Base-by-base conservation (phyloP, 2,113 vertebrate genomes). In the Mola mola region DNA sequence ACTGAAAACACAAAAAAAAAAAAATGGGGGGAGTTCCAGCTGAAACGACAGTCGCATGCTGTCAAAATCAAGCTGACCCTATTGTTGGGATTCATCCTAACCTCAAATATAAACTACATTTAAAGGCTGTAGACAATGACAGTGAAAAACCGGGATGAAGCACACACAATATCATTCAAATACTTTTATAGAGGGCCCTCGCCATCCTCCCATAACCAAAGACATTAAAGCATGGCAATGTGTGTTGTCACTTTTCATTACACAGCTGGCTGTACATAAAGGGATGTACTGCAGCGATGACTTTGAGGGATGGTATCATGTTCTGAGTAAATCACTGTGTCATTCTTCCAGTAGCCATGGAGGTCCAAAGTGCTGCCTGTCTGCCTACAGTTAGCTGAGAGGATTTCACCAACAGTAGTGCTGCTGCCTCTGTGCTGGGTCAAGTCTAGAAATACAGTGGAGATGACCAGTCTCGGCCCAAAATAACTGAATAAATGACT, bases 231-330 rank as follows among this genome's bases (percentile, higher is more conserved):
- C 74, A 57, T 72, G 67, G 68, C 79, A 63, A 60, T 59, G 73
- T 59, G 73, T 72, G 66, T 75, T 88, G 88, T 86, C 85, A 87
- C 66, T 88, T 84, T 79, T 81, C 70, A 88, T 89, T 90, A 88
- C 77, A 85, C 77, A 89, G 82, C 62, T 56, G 70, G 72, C 58
- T 72, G 72, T 83, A 71, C 72, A 71, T 56, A 61, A 61, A 72
- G 46, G 70, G 48, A 70, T 76, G 56, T 33, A 50, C 70, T 25
- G 57, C 74, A 47, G 59, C 74, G 58, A 74, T 44, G 83, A 86
- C 88, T 84, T 83, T 80, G 83, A 88, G 72, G 64, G 70, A 85
- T 87, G 81, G 72, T 51, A 67, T 43, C 17, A n/a, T 67, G 66
- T 74, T 83, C 55, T 6, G 49, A 72, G 64, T 78, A 76, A 83